Evolutionary conservation across 2,888 invertebrate species (phyloP).

Genomic region (Nebria brevicollis): DNA sequence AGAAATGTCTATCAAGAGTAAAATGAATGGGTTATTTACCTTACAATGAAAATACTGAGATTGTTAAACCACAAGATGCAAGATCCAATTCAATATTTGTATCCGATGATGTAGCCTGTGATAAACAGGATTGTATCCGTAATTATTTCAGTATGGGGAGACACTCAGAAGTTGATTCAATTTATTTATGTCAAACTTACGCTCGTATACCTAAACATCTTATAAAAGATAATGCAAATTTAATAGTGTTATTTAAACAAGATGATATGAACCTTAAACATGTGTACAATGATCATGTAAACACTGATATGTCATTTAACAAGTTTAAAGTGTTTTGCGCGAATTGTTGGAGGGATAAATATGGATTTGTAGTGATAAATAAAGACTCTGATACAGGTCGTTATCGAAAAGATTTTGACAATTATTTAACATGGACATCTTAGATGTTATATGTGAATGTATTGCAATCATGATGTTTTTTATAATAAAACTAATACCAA

Average conservation of each 20-base stretch:
- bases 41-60: not conserved
- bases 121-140: too few species aligned
- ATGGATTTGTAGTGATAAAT: too few species aligned
- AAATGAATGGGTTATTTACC: not conserved
- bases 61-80: too few species aligned
- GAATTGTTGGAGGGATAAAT: slow-evolving; percentile 9
- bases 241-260: slow-evolving; percentile 55
- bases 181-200: slow-evolving; percentile 48
- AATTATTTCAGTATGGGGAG: slow-evolving; percentile 18
- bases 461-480: too few species aligned
- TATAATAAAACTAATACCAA: too few species aligned
- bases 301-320: slow-evolving; percentile 38
- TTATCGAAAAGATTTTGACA: too few species aligned
- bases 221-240: slow-evolving; percentile 56
- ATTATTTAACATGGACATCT: too few species aligned
- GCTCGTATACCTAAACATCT: slow-evolving; percentile 56
- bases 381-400: too few species aligned
- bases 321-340: slow-evolving; percentile 39
- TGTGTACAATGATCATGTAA: slow-evolving; percentile 44
- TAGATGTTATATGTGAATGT: too few species aligned
- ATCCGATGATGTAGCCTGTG: too few species aligned
- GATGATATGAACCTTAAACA: slow-evolving; percentile 55
- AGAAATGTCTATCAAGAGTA: not conserved
- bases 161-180: not conserved
- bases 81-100: too few species aligned